Evolutionary conservation across 2,888 invertebrate genomes (phyloP).

Genomic region (Epinotia demarniana): DNA sequence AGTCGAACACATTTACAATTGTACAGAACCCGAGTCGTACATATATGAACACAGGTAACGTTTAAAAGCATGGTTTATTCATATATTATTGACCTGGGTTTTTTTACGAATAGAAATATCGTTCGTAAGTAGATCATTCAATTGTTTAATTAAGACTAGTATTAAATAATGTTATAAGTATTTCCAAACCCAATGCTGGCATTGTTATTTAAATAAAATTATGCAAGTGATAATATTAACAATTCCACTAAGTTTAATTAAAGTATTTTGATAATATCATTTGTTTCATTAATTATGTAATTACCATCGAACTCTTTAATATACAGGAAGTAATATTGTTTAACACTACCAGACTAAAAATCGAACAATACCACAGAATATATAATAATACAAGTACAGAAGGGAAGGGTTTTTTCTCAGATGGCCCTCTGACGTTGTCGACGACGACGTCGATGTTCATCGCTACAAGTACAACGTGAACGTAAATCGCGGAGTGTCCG

Average conservation of each 20-base stretch:
- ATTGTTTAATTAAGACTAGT: conserved; percentile 4
- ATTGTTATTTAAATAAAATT: conserved; percentile 33
- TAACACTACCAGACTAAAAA: no score
- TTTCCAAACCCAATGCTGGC: conserved; percentile 39
- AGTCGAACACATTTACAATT: neutral
- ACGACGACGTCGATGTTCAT: no score
- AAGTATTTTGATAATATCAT: conserved; percentile 19
- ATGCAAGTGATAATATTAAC: conserved; percentile 34
- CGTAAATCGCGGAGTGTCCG: no score
- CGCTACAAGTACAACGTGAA: no score
- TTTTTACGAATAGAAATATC: neutral
- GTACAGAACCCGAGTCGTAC: neutral
- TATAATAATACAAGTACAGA: no score
- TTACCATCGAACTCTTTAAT: no score
- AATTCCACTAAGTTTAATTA: conserved; percentile 30
- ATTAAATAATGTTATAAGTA: conserved; percentile 33
- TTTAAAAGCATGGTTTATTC: neutral
- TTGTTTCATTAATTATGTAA: neutral
- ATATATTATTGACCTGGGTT: neutral
- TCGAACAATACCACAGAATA: no score
- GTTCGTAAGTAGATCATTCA: neutral
- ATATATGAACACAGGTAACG: neutral
- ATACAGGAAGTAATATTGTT: no score
- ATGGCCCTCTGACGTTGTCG: no score
- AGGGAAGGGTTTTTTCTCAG: no score